These are phyloP conservation scores for Stenichneumon culpator DNA, from an alignment of 2,888 invertebrate genomes.

Conservation along the genomic window DNA sequence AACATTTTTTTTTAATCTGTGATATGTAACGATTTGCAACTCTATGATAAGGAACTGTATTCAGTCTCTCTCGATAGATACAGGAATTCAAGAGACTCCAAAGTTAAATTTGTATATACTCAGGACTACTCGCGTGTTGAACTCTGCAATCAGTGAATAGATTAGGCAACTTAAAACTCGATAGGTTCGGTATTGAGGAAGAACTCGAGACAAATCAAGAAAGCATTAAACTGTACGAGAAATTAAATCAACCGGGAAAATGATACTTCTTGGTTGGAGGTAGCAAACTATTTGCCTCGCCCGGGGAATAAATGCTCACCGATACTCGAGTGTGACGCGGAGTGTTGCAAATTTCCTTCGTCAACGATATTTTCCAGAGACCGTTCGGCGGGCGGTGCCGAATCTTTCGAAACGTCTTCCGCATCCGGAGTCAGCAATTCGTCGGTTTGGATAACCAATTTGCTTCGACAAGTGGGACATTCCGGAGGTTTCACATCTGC, in stretches of 20 bases:
- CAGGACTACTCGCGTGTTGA: not conserved
- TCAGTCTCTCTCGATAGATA: not conserved
- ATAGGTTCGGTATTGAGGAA: not conserved
- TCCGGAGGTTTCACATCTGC: conserved; percentile 76
- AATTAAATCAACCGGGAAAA: not conserved
- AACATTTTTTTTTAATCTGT: conserved; percentile 9
- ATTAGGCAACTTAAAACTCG: not conserved
- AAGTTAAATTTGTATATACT: not conserved
- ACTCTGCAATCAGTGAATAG: conserved; percentile 3
- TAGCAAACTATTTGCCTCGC: conserved; percentile 1
- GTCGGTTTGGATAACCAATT: conserved; percentile 86
- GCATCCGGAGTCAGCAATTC: conserved; percentile 79
- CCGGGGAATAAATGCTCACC: conserved; percentile 76
- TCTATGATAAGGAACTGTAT: not conserved
- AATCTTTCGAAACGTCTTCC: conserved; percentile 66
- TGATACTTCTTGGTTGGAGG: not conserved
- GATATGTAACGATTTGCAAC: conserved; percentile 7
- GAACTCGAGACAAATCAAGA: conserved; percentile 1
- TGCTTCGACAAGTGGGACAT: conserved; percentile 88
- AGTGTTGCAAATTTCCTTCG: conserved; percentile 77
- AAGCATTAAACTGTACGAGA: conserved; percentile 6
- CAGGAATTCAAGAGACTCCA: not conserved
- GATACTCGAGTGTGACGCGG: conserved; percentile 85
- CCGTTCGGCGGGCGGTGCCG: conserved; percentile 59
- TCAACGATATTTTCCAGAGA: conserved; percentile 64